Percentiles rank a stretch among this genome's conserved stretches.
phyloP scores from a whole-genome alignment of 2,888 invertebrate genomes.

The Luffia ferchaultella region DNA sequence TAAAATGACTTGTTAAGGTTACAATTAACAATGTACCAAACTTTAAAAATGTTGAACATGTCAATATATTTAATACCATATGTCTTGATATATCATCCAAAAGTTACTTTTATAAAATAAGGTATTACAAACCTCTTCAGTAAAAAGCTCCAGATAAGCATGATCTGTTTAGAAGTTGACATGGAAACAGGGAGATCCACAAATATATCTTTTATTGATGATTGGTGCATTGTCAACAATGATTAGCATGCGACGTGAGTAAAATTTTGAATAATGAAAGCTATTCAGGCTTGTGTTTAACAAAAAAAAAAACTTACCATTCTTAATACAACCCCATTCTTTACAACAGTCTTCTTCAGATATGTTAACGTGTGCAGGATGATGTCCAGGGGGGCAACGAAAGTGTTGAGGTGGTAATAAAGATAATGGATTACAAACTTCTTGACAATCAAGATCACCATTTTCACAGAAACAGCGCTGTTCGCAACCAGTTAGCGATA shows the following conservation, averaged over 20 bases:
- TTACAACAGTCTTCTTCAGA: constrained; percentile 85
- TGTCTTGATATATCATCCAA: no score
- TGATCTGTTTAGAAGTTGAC: no score
- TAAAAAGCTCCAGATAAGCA: no score
- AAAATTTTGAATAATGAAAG: constrained; percentile 21
- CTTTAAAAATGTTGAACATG: neutral
- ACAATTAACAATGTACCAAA: neutral
- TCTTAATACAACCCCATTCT: constrained; percentile 73
- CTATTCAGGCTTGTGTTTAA: constrained; percentile 14
- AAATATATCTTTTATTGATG: no score
- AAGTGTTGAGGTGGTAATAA: constrained; percentile 78
- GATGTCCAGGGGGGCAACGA: constrained; percentile 75
- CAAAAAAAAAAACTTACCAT: constrained; percentile 26
- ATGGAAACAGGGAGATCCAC: no score
- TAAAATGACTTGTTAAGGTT: neutral
- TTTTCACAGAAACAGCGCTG: constrained; percentile 87
- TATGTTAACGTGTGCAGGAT: constrained; percentile 68
- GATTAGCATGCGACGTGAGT: neutral
- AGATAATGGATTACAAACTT: constrained; percentile 80
- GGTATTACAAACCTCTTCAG: no score
- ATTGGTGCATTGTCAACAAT: neutral
- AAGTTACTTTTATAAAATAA: no score
- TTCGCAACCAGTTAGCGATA: constrained; percentile 83
- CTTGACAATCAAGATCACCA: constrained; percentile 86
- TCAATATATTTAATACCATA: neutral